Conservation (phyloP, 2,797 vertebrate genomes). For the Spinus olivaceus region DNA sequence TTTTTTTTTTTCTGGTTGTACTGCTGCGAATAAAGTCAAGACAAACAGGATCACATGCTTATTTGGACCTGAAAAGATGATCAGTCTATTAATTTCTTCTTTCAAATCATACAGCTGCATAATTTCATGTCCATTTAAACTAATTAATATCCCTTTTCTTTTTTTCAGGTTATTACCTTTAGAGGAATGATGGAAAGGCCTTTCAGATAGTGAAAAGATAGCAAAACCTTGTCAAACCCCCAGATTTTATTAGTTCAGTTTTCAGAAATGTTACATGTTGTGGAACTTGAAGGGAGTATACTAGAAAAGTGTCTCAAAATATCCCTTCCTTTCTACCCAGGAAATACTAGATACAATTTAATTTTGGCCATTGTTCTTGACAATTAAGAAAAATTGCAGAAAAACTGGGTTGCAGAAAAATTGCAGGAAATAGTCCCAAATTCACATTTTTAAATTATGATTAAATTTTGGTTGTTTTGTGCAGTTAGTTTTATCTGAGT, state of each 20-base stretch:
- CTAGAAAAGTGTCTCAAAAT: background rate
- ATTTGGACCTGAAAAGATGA: background rate
- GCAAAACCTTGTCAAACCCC: background rate
- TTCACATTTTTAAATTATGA: background rate
- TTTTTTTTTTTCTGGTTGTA: background rate
- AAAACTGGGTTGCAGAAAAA: no score
- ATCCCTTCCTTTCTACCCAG: background rate
- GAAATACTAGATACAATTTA: background rate
- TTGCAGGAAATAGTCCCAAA: background rate
- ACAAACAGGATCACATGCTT: background rate
- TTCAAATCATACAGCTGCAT: background rate
- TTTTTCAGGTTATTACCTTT: background rate
- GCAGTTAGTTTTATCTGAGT: background rate
- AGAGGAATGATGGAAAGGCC: background rate
- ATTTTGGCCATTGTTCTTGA: background rate
- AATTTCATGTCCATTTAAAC: background rate
- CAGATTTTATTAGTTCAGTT: background rate
- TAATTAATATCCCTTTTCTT: rapidly evolving
- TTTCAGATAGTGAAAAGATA: background rate
- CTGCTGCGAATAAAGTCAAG: background rate
- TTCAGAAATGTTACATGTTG: background rate
- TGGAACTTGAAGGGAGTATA: background rate
- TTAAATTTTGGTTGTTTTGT: background rate
- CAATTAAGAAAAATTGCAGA: no score
- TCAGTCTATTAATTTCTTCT: background rate